Conservation (phyloP, 1,140 invertebrate species). For the Drosophila kepulauana region DNA sequence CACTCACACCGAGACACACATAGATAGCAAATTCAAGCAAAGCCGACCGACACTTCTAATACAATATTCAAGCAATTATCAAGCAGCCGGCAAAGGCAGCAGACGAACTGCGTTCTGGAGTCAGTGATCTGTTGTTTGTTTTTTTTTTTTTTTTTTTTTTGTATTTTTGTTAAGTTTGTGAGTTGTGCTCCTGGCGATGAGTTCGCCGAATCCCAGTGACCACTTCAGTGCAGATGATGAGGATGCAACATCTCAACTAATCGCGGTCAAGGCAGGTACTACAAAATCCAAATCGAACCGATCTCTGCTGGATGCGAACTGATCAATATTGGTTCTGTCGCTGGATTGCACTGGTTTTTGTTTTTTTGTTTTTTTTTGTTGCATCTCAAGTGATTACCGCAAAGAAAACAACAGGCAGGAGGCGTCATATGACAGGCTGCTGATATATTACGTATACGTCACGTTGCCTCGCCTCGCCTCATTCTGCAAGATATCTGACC, state of each 20-base stretch:
- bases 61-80: slow-evolving; percentile 73
- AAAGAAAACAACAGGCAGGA: slow-evolving; percentile 18
- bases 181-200: slow-evolving; percentile 41
- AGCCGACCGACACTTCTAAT: slow-evolving; percentile 51
- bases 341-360: slow-evolving; percentile 28
- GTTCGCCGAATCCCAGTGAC: slow-evolving; percentile 23
- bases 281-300: slow-evolving; percentile 2
- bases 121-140: slow-evolving; percentile 11
- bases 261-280: slow-evolving; percentile 70
- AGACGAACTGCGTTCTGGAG: slow-evolving; percentile 23
- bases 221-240: not conserved
- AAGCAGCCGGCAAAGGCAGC: slow-evolving; percentile 55
- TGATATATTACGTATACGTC: slow-evolving; percentile 22
- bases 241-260: slow-evolving; percentile 19
- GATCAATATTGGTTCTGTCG: slow-evolving; percentile 7
- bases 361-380: too few species aligned
- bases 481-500: not conserved
- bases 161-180: not conserved
- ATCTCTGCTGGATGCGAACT: slow-evolving; percentile 7
- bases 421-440: slow-evolving; percentile 13
- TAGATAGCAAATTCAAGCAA: slow-evolving; percentile 59
- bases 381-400: not conserved
- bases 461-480: not conserved
- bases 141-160: not conserved
- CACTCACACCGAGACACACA: slow-evolving; percentile 33